Conservation (phyloP, 2,888 invertebrate species). For the Andrena flavipes region DNA sequence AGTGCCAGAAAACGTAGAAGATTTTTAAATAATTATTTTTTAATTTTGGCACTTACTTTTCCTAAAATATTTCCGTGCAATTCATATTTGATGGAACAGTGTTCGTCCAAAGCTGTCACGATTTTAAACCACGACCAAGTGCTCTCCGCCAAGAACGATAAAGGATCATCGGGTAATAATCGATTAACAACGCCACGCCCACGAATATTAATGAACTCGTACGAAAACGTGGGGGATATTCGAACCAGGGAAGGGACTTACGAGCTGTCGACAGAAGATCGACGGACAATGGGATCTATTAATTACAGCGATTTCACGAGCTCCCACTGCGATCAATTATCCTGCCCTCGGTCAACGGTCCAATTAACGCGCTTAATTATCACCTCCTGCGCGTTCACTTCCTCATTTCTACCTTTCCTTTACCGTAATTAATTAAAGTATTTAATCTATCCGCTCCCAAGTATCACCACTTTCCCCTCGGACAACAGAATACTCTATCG, state of each 20-base stretch:
- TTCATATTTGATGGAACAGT: not conserved
- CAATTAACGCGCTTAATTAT: slow-evolving; percentile 68
- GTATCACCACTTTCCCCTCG: too few relatives aligned
- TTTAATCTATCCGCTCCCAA: slow-evolving; percentile 29
- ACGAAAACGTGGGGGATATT: slow-evolving; percentile 17
- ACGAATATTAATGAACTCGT: slow-evolving; percentile 60
- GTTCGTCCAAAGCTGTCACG: slow-evolving; percentile 19
- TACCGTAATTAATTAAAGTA: slow-evolving; percentile 5
- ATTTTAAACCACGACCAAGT: not conserved
- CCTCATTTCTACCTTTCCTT: not conserved
- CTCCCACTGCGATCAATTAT: slow-evolving; percentile 53
- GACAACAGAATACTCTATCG: too few relatives aligned
- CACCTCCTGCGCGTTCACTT: slow-evolving; percentile 20
- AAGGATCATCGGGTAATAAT: slow-evolving; percentile 57
- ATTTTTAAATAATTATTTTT: too few relatives aligned
- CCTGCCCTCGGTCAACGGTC: slow-evolving; percentile 47
- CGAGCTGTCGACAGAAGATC: slow-evolving; percentile 34
- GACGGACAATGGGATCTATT: slow-evolving; percentile 63
- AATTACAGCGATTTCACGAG: slow-evolving; percentile 55
- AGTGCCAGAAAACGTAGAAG: too few relatives aligned
- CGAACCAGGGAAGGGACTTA: slow-evolving; percentile 20
- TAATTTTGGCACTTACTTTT: too few relatives aligned
- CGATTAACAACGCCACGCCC: slow-evolving; percentile 52
- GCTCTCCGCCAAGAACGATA: slow-evolving; percentile 19
- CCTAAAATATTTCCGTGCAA: not conserved